Conservation (phyloP, 2,888 invertebrate species). For the Hemithea aestivaria region DNA sequence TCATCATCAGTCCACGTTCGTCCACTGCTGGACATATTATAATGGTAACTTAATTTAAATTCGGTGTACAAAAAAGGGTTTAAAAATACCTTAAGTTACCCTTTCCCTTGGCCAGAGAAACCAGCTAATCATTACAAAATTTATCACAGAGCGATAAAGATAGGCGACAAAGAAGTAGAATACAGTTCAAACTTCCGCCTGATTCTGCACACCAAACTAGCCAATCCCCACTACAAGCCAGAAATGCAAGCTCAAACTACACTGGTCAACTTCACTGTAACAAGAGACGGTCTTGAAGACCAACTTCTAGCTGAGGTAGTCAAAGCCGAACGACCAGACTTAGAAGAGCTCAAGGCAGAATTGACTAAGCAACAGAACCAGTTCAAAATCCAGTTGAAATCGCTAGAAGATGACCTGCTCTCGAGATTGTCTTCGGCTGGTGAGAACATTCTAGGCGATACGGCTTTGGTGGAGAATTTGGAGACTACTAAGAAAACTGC, state of each 20-base stretch:
- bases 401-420: constrained; percentile 94
- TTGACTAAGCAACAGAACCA: constrained; percentile 97
- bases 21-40: too few species aligned
- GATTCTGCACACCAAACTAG: constrained; percentile 95
- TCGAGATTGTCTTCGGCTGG: constrained; percentile 94
- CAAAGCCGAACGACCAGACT: constrained; percentile 96
- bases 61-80: too few species aligned
- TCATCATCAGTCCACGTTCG: too few species aligned
- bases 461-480: constrained; percentile 96
- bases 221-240: constrained; percentile 98
- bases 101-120: too few species aligned
- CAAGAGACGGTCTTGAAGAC: constrained; percentile 96
- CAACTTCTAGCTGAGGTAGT: constrained; percentile 95
- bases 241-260: constrained; percentile 99
- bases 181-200: constrained; percentile 92
- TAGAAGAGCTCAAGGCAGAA: constrained; percentile 96
- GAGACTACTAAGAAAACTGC: constrained; percentile 98
- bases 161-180: constrained; percentile 98
- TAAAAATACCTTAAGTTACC: too few species aligned
- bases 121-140: background rate
- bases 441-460: constrained; percentile 95
- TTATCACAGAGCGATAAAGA: constrained; percentile 90
- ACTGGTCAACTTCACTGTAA: constrained; percentile 97
- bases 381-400: constrained; percentile 96
- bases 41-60: too few species aligned